phyloP scores from a whole-genome alignment of 2,888 invertebrate species.

The Cryptops parisi region DNA sequence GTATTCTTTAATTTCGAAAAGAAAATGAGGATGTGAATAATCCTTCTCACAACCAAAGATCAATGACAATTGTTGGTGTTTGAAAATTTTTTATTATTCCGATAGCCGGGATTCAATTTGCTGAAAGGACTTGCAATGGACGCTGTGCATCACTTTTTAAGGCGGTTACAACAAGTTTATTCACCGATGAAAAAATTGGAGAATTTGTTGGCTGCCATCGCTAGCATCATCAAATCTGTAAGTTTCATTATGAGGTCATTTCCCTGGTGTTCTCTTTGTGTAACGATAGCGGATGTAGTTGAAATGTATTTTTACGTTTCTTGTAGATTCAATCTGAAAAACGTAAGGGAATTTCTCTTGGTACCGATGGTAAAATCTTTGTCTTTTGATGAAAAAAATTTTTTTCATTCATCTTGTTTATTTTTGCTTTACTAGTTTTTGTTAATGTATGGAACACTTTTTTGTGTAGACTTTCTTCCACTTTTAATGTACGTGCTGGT shows the following conservation, averaged over 20 bases:
- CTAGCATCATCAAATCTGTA: conserved; percentile 40
- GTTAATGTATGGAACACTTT: conserved; percentile 2
- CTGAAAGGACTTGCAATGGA: conserved; percentile 60
- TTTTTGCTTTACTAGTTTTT: background rate
- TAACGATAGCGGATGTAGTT: background rate
- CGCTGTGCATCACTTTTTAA: conserved; percentile 52
- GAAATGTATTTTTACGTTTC: background rate
- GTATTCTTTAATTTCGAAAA: too few relatives aligned
- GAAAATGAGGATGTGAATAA: background rate
- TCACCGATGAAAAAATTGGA: conserved; percentile 87
- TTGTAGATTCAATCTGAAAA: conserved; percentile 20
- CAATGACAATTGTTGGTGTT: too few relatives aligned
- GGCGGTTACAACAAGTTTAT: conserved; percentile 75
- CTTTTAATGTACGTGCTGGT: conserved; percentile 84
- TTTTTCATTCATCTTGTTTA: background rate
- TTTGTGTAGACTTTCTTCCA: conserved; percentile 57
- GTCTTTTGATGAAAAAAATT: too few relatives aligned
- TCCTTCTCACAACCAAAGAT: too few relatives aligned
- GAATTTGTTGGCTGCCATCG: conserved; percentile 72
- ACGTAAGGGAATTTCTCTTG: conserved; percentile 20
- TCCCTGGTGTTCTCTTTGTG: background rate
- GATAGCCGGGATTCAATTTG: conserved; percentile 37
- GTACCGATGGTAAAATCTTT: conserved; percentile 20
- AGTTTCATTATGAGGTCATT: conserved; percentile 14
- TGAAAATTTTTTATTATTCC: background rate